Percentiles rank a stretch among this genome's conserved stretches.
Conservation (phyloP, 2,113 vertebrate genomes). For the Eudyptes chrysolophus region DNA sequence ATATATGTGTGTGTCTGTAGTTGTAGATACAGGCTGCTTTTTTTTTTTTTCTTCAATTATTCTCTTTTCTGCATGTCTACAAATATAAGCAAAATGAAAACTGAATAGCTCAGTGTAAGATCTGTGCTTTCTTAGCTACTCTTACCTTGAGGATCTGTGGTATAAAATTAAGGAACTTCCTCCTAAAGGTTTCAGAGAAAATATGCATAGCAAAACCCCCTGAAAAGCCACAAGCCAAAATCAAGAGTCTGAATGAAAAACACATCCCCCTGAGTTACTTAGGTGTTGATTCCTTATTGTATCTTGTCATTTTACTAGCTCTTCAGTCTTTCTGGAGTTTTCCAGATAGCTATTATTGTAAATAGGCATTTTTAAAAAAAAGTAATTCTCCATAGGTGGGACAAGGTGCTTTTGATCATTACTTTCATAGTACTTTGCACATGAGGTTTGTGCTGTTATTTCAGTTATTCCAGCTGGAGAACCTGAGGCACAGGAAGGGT, state of each 20-base stretch:
- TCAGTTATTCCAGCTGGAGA: not conserved
- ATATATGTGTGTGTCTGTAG: not conserved
- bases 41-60: not conserved
- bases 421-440: not conserved
- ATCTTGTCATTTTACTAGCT: not conserved
- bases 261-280: not conserved
- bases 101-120: not conserved
- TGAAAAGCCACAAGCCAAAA: not conserved
- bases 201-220: not conserved
- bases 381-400: not conserved
- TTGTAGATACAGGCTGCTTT: not conserved
- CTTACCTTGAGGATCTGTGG: not conserved
- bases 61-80: not conserved
- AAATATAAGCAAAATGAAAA: not conserved
- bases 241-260: not conserved
- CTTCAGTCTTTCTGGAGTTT: not conserved
- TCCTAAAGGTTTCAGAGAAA: not conserved
- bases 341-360: not conserved
- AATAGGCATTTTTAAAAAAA: not conserved
- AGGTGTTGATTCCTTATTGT: not conserved
- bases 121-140: not conserved
- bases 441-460: not conserved
- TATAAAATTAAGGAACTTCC: not conserved
- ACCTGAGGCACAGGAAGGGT: not conserved
- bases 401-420: not conserved